These are phyloP conservation scores for Bugula neritina DNA, from an alignment of 2,888 invertebrate species.

Conservation along the genomic window DNA sequence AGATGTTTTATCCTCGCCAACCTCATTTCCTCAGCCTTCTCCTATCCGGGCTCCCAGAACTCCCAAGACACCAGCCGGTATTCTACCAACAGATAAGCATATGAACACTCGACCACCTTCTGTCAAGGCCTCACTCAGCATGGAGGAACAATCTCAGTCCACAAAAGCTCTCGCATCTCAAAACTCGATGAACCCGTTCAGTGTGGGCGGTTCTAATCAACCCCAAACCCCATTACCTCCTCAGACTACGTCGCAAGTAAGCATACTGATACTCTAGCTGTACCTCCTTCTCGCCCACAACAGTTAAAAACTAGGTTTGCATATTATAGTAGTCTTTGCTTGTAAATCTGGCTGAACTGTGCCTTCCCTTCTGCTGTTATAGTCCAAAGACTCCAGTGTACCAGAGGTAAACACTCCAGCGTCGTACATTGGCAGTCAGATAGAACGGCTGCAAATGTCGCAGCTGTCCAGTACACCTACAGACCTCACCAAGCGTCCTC, in stretches of 20 bases:
- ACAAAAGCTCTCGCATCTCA: background rate
- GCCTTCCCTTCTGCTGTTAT: too few relatives aligned
- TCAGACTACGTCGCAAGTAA: background rate
- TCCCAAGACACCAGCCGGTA: slow-evolving; percentile 10
- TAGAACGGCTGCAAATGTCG: background rate
- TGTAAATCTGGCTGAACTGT: too few relatives aligned
- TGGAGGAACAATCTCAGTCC: background rate
- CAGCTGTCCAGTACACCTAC: slow-evolving; percentile 30
- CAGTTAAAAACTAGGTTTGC: too few relatives aligned
- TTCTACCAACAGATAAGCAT: background rate
- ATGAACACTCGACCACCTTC: slow-evolving; percentile 1
- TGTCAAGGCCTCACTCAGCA: background rate
- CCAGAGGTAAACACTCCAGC: background rate
- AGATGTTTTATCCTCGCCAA: background rate
- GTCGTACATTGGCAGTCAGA: background rate
- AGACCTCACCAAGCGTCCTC: slow-evolving; percentile 66
- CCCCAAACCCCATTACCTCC: background rate
- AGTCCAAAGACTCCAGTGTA: too few relatives aligned
- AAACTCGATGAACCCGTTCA: background rate
- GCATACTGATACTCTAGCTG: too few relatives aligned
- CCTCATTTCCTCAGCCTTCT: slow-evolving; percentile 4
- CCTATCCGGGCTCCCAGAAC: background rate
- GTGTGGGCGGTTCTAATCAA: slow-evolving; percentile 6
- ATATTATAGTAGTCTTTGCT: too few relatives aligned
- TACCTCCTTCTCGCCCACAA: too few relatives aligned